Conservation (phyloP, 1,140 invertebrate species). For the Lasioglossum baleicum region DNA sequence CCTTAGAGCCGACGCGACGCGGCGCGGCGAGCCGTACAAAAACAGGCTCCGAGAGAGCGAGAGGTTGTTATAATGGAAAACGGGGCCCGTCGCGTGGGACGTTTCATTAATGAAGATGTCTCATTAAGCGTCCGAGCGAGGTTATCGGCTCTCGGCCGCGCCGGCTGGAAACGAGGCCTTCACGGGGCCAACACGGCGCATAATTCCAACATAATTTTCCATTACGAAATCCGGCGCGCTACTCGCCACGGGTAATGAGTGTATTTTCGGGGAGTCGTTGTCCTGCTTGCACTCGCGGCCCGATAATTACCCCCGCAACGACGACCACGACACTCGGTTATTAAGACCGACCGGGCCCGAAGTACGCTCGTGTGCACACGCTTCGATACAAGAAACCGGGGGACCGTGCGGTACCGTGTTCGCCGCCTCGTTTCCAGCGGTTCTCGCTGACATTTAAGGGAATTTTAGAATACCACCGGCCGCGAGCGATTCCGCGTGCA, state of each 20-base stretch:
- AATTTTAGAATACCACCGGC: conserved; percentile 17
- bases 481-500: background rate
- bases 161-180: conserved; percentile 45
- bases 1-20: background rate
- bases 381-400: background rate
- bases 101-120: conserved; percentile 62
- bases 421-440: background rate
- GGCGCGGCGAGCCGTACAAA: background rate
- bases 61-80: conserved; percentile 42
- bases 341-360: background rate
- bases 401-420: conserved; percentile 2
- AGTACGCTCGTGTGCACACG: background rate
- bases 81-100: conserved; percentile 51
- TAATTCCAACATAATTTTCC: conserved; percentile 59
- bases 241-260: conserved; percentile 16
- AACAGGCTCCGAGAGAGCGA: background rate
- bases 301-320: conserved; percentile 46
- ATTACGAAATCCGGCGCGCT: conserved; percentile 50
- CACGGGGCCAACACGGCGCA: background rate
- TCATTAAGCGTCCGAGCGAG: conserved; percentile 59
- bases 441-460: background rate
- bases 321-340: background rate
- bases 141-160: conserved; percentile 49
- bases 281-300: conserved; percentile 15
- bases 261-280: conserved; percentile 36